A percentile compares a stretch with the other conserved stretches of the same genome.
Conservation (phyloP, 1,140 invertebrate species). For the Hyphantria cunea region DNA sequence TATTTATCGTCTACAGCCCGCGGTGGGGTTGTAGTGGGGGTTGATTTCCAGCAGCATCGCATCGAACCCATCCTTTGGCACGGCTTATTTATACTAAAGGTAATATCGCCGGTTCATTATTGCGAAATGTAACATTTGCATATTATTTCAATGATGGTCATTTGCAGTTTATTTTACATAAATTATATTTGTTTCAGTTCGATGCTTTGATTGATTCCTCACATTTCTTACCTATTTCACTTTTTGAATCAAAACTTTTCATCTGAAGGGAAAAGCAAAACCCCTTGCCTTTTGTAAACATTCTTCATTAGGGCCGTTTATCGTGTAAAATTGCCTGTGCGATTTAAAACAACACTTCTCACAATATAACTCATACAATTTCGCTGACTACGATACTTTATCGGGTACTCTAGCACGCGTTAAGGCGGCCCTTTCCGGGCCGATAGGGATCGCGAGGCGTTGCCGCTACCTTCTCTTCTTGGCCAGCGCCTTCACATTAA, state of each 20-base stretch:
- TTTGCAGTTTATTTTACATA: slow-evolving; percentile 77
- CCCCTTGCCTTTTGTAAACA: background rate
- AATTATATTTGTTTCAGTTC: slow-evolving; percentile 44
- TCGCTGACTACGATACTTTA: slow-evolving; percentile 46
- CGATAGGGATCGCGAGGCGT: slow-evolving; percentile 64
- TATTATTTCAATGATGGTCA: slow-evolving; percentile 71
- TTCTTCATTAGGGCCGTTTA: slow-evolving; percentile 35
- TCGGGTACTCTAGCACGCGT: slow-evolving; percentile 53
- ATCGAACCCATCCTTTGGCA: slow-evolving; percentile 78
- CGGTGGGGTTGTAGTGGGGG: slow-evolving; percentile 53
- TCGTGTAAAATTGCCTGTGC: slow-evolving; percentile 54
- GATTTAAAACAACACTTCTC: slow-evolving; percentile 57
- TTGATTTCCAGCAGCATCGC: slow-evolving; percentile 77
- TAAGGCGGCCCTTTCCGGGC: slow-evolving; percentile 49
- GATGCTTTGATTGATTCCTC: slow-evolving; percentile 10
- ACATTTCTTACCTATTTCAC: background rate
- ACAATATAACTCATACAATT: slow-evolving; percentile 58
- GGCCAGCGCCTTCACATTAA: slow-evolving; percentile 53
- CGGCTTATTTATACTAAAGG: slow-evolving; percentile 81
- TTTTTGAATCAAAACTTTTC: too few species aligned
- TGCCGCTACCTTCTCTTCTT: slow-evolving; percentile 48
- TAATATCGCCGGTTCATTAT: slow-evolving; percentile 80
- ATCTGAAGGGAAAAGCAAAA: background rate
- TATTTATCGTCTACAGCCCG: slow-evolving; percentile 79
- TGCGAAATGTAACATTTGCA: slow-evolving; percentile 77